Percentiles rank a stretch among this genome's conserved stretches.
phyloP scores from a whole-genome alignment of 2,113 vertebrate species.

The Capreolus pygargus region DNA sequence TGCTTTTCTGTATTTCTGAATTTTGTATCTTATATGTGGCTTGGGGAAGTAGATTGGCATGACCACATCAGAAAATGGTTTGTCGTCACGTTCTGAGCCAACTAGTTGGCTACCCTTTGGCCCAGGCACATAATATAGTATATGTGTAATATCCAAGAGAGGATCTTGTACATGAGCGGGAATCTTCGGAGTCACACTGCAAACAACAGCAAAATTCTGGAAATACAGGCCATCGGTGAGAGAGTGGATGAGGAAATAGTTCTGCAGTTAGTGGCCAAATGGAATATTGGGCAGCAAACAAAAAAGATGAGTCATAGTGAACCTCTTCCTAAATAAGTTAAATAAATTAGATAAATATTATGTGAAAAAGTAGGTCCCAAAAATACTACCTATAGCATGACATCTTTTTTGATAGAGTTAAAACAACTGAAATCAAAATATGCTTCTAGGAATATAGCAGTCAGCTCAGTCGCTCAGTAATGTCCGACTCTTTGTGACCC shows the following conservation, averaged over 20 bases:
- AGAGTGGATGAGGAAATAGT: neutral
- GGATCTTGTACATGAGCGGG: neutral
- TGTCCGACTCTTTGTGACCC: neutral
- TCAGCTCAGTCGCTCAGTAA: neutral
- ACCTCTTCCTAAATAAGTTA: neutral
- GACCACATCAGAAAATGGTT: neutral
- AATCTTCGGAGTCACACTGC: neutral
- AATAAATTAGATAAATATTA: neutral
- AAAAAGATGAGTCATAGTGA: neutral
- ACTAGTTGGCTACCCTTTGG: neutral
- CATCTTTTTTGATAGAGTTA: neutral
- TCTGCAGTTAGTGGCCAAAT: neutral
- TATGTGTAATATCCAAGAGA: neutral
- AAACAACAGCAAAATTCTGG: neutral
- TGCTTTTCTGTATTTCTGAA: neutral
- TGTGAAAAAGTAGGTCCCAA: neutral
- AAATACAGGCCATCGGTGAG: neutral
- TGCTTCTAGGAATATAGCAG: neutral
- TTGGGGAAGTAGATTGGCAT: neutral
- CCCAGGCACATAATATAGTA: neutral
- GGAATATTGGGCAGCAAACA: neutral
- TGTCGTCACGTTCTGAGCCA: neutral
- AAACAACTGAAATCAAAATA: neutral
- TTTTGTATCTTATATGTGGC: neutral
- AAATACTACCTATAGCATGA: neutral